Evolutionary conservation across 2,113 vertebrate species (phyloP).

Genomic region (Riparia riparia): DNA sequence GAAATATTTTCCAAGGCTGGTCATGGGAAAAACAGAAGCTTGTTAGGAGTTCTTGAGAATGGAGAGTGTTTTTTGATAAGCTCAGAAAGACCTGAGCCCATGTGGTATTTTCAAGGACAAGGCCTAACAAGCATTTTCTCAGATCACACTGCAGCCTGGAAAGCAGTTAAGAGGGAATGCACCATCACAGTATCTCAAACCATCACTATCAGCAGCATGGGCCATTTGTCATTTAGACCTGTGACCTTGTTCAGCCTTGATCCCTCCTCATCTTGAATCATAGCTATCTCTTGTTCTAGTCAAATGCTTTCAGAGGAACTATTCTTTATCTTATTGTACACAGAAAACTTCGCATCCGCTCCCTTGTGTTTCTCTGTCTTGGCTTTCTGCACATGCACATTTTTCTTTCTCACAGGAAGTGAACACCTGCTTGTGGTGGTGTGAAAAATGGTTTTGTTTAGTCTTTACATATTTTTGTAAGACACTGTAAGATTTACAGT

Average conservation of each 20-base stretch:
- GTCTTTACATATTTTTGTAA: too few species aligned
- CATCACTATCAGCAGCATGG: background rate
- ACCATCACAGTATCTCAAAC: background rate
- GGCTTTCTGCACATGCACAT: background rate
- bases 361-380: background rate
- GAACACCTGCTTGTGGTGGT: background rate
- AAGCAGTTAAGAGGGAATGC: background rate
- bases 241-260: background rate
- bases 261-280: background rate
- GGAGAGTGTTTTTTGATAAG: background rate
- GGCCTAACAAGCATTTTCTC: background rate
- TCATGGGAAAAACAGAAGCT: background rate
- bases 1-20: background rate
- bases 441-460: too few species aligned
- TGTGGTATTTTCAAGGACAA: background rate
- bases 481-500: too few species aligned
- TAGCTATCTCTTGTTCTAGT: background rate
- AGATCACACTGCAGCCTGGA: background rate
- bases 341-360: background rate
- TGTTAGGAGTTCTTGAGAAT: background rate
- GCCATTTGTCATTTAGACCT: background rate
- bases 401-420: background rate
- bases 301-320: background rate
- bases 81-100: background rate
- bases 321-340: background rate